Percentiles rank a stretch among this genome's conserved stretches.
phyloP scores from a whole-genome alignment of 2,113 vertebrate genomes.

The Dasyprocta punctata region DNA sequence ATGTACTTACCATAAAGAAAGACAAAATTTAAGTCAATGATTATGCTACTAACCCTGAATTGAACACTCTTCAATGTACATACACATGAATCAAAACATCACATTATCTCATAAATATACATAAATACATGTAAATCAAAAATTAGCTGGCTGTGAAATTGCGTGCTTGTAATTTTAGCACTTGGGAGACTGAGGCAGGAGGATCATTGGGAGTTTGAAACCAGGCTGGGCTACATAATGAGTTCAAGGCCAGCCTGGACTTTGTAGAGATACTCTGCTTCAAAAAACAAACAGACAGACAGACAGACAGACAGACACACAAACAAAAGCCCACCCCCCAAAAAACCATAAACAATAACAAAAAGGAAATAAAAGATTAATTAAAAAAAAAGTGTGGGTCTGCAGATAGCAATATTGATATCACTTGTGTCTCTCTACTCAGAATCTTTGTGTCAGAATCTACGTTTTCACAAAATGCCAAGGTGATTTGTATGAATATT shows the following conservation, averaged over 20 bases:
- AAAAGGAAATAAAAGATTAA: background rate
- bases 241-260: background rate
- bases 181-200: background rate
- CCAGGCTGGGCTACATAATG: background rate
- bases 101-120: background rate
- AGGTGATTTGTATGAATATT: background rate
- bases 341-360: background rate
- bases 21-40: background rate
- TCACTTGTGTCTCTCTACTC: background rate
- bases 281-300: background rate
- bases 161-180: background rate
- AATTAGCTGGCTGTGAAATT: background rate
- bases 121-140: background rate
- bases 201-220: background rate
- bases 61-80: background rate
- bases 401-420: background rate
- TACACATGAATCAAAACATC: background rate
- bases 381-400: background rate
- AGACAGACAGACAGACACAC: background rate
- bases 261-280: background rate
- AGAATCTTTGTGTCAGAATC: background rate
- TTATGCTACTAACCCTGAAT: background rate
- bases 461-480: background rate
- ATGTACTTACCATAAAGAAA: background rate
- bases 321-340: background rate